Percentiles rank a stretch among this genome's conserved stretches.
These are phyloP conservation scores for Polymixis lichenea DNA, from an alignment of 2,888 invertebrate genomes.

Conservation along the genomic window DNA sequence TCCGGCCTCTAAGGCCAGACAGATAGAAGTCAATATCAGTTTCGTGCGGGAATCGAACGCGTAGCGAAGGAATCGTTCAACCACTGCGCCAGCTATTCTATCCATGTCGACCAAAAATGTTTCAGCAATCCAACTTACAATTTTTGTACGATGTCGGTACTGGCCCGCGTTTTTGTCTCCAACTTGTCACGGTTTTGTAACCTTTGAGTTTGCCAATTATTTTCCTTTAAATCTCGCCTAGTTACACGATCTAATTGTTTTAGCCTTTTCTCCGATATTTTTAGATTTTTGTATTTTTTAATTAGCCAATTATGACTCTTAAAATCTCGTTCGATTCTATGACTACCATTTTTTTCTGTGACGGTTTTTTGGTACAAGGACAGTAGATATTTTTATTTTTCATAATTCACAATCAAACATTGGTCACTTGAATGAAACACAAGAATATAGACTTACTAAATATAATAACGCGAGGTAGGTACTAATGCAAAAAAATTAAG, in stretches of 20 bases:
- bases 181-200: not conserved
- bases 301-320: constrained; percentile 33
- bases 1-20: too few relatives aligned
- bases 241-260: constrained; percentile 3
- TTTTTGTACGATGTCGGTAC: not conserved
- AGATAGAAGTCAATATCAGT: not conserved
- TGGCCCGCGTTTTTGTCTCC: not conserved
- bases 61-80: not conserved
- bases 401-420: not conserved
- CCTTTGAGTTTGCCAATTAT: constrained; percentile 27
- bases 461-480: not conserved
- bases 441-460: not conserved
- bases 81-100: not conserved
- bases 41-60: constrained; percentile 21
- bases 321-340: constrained; percentile 35
- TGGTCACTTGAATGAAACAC: not conserved
- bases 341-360: not conserved
- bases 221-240: constrained; percentile 8
- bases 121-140: constrained; percentile 20
- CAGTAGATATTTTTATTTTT: not conserved
- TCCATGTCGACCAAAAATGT: not conserved
- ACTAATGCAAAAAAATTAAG: not conserved
- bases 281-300: not conserved
- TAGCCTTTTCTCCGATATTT: not conserved
- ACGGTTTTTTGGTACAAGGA: not conserved